These are phyloP conservation scores for Fabriciana adippe DNA, from an alignment of 2,888 invertebrate genomes.

Conservation along the genomic window DNA sequence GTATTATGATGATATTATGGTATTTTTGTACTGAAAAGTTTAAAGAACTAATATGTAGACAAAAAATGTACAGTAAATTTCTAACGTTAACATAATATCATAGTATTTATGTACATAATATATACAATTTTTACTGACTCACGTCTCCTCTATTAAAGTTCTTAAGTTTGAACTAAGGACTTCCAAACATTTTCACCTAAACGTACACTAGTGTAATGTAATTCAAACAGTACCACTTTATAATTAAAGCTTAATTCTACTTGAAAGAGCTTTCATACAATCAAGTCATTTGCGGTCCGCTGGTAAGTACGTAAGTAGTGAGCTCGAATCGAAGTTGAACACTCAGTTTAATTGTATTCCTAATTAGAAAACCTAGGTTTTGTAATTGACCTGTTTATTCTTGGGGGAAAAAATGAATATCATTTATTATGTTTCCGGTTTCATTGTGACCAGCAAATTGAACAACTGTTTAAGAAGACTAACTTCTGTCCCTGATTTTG, in stretches of 20 bases:
- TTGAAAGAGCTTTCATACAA: slow-evolving; percentile 13
- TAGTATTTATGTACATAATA: not conserved
- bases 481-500: too few relatives aligned
- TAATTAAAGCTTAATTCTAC: slow-evolving; percentile 9
- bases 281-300: slow-evolving; percentile 38
- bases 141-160: slow-evolving; percentile 12
- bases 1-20: too few relatives aligned
- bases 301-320: slow-evolving; percentile 39
- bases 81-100: too few relatives aligned
- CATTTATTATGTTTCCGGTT: slow-evolving; percentile 2
- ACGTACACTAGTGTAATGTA: not conserved
- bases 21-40: too few relatives aligned
- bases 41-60: too few relatives aligned
- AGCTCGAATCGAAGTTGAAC: slow-evolving; percentile 38
- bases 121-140: slow-evolving; percentile 12
- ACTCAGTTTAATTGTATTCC: slow-evolving; percentile 41
- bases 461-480: too few relatives aligned
- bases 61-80: too few relatives aligned
- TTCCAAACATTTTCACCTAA: slow-evolving; percentile 23
- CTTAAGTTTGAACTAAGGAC: slow-evolving; percentile 16
- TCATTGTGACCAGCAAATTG: too few relatives aligned
- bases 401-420: slow-evolving; percentile 3
- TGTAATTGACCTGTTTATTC: slow-evolving; percentile 37
- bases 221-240: not conserved
- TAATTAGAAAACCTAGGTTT: slow-evolving; percentile 39